A percentile compares a stretch with the other conserved stretches of the same genome.
phyloP scores from a whole-genome alignment of 2,113 vertebrate genomes.

The Menura novaehollandiae region DNA sequence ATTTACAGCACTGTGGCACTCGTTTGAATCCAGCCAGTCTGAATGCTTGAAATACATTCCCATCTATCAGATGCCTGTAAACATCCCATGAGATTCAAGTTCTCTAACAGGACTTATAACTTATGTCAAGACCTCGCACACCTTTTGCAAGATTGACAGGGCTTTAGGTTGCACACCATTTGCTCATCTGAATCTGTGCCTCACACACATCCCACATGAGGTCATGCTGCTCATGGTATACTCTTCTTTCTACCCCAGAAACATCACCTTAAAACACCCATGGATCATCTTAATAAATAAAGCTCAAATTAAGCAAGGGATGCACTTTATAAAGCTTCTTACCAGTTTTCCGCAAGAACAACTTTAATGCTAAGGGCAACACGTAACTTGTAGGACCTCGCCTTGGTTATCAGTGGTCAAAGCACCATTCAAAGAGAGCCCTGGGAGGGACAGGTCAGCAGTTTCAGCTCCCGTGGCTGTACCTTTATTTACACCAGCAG shows the following conservation, averaged over 20 bases:
- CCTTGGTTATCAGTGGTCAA: not conserved
- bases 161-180: not conserved
- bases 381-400: accelerated
- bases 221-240: accelerated
- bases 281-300: not conserved
- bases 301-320: not conserved
- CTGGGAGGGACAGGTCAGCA: not conserved
- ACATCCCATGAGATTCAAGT: not conserved
- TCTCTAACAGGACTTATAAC: not conserved
- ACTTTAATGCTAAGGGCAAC: not conserved
- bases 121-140: not conserved
- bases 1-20: not conserved
- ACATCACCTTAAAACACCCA: not conserved
- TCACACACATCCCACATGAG: not conserved
- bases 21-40: not conserved
- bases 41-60: not conserved
- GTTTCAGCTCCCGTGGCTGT: not conserved
- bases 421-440: not conserved
- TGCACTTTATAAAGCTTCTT: not conserved
- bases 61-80: not conserved
- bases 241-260: not conserved
- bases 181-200: not conserved
- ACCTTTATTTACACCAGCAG: not conserved
- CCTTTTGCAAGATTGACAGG: not conserved
- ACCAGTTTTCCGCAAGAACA: not conserved